These are phyloP conservation scores for Psittacula cyanocephala DNA, from an alignment of 2,113 vertebrate genomes.

Conservation along the genomic window DNA sequence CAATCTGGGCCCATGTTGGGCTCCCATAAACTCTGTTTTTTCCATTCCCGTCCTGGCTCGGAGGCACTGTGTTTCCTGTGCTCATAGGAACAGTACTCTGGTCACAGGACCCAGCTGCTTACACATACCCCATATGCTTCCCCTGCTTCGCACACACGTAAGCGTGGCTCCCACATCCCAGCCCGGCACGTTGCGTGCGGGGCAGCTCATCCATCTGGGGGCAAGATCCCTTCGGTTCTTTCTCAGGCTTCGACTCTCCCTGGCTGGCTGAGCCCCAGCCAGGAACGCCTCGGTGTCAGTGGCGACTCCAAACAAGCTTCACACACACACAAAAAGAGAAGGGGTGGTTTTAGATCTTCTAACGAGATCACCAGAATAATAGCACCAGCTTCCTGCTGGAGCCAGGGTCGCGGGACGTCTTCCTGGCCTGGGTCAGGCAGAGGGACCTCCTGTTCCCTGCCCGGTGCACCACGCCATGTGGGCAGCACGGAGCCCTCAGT, in stretches of 20 bases:
- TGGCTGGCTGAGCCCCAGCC: slow-evolving; percentile 45
- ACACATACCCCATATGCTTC: slow-evolving; percentile 68
- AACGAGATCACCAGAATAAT: slow-evolving; percentile 66
- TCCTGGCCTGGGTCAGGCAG: slow-evolving; percentile 53
- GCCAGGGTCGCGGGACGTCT: slow-evolving; percentile 15
- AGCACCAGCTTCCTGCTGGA: slow-evolving; percentile 66
- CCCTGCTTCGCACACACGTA: slow-evolving; percentile 56
- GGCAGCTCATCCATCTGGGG: slow-evolving; percentile 66
- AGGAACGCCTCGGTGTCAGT: slow-evolving; percentile 34
- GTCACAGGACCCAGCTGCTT: slow-evolving; percentile 71
- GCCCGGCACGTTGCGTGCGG: slow-evolving; percentile 46
- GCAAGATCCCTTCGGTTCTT: slow-evolving; percentile 49
- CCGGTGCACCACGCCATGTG: not conserved
- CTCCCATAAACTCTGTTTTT: slow-evolving; percentile 70
- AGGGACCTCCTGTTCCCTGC: slow-evolving; percentile 23
- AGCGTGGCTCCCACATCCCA: slow-evolving; percentile 59
- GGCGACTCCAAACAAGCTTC: slow-evolving; percentile 12
- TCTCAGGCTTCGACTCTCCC: slow-evolving; percentile 32
- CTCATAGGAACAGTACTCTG: slow-evolving; percentile 67
- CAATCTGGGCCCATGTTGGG: slow-evolving; percentile 63
- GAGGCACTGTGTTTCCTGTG: slow-evolving; percentile 67
- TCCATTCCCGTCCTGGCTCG: slow-evolving; percentile 60
- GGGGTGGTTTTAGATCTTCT: slow-evolving; percentile 49
- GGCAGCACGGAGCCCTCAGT: not conserved
- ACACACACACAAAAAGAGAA: not conserved